These are phyloP conservation scores for Heteromormyrus szaboi DNA, from an alignment of 2,797 vertebrate genomes.

Conservation along the genomic window DNA sequence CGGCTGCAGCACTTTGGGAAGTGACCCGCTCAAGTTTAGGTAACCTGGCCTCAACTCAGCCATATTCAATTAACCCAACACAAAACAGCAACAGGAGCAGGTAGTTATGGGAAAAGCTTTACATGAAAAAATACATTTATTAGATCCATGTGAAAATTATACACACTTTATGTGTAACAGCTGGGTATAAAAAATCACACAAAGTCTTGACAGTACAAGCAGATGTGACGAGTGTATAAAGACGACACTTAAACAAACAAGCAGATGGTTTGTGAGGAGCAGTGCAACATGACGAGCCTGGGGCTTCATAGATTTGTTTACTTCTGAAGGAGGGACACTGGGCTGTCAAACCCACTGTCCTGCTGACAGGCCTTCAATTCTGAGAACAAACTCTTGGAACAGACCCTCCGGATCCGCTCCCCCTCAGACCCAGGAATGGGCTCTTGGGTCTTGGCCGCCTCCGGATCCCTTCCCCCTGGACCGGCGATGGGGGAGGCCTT, in stretches of 20 bases:
- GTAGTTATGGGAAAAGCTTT: not conserved
- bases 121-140: slow-evolving; percentile 6
- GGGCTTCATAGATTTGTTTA: slow-evolving; percentile 26
- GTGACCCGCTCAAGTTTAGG: not conserved
- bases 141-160: not conserved
- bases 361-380: slow-evolving; percentile 55
- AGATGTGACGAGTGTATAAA: not conserved
- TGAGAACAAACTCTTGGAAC: slow-evolving; percentile 47
- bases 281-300: no score
- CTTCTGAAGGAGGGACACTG: slow-evolving; percentile 44
- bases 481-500: not conserved
- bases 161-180: not conserved
- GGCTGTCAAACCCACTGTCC: slow-evolving; percentile 68
- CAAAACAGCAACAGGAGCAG: not conserved
- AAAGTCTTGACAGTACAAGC: not conserved
- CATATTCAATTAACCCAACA: not conserved
- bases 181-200: not conserved
- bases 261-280: not conserved
- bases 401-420: slow-evolving; percentile 17
- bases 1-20: not conserved
- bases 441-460: slow-evolving; percentile 39
- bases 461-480: not conserved
- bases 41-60: not conserved
- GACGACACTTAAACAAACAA: not conserved
- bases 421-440: slow-evolving; percentile 58